A percentile compares a stretch with the other conserved stretches of the same genome.
These are phyloP conservation scores for Metallyticus violacea DNA, from an alignment of 2,888 invertebrate genomes.

Conservation along the genomic window DNA sequence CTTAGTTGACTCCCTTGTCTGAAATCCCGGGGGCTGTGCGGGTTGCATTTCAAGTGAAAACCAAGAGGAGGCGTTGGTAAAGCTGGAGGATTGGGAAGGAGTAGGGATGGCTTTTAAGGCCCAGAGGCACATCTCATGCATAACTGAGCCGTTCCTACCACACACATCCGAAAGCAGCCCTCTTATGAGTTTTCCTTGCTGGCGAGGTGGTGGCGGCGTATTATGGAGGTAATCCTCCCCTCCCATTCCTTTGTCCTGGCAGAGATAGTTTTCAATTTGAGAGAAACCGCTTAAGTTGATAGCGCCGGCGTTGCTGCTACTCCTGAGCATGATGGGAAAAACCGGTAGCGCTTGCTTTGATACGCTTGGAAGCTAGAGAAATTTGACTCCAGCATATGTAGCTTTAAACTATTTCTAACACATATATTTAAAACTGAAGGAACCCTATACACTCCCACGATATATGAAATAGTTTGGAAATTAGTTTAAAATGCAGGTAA, in stretches of 20 bases:
- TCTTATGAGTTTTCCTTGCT: background rate
- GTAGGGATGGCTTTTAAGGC: slow-evolving; percentile 1
- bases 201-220: background rate
- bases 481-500: too few species aligned
- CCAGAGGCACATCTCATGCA: slow-evolving; percentile 15
- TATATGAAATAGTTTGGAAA: too few species aligned
- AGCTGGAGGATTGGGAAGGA: slow-evolving; percentile 10
- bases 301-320: background rate
- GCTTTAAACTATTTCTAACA: too few species aligned
- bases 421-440: too few species aligned
- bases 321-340: background rate
- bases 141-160: slow-evolving; percentile 13
- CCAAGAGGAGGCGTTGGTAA: background rate
- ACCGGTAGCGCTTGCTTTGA: background rate
- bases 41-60: slow-evolving; percentile 17
- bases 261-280: slow-evolving; percentile 18
- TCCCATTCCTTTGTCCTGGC: background rate
- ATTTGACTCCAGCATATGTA: too few species aligned
- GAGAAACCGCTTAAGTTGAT: slow-evolving; percentile 19
- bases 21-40: background rate
- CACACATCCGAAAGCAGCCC: slow-evolving; percentile 2
- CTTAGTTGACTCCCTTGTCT: background rate
- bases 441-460: too few species aligned
- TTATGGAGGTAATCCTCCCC: slow-evolving; percentile 17
- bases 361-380: too few species aligned